Conservation (phyloP, 2,888 invertebrate genomes). For the Acleris literana region DNA sequence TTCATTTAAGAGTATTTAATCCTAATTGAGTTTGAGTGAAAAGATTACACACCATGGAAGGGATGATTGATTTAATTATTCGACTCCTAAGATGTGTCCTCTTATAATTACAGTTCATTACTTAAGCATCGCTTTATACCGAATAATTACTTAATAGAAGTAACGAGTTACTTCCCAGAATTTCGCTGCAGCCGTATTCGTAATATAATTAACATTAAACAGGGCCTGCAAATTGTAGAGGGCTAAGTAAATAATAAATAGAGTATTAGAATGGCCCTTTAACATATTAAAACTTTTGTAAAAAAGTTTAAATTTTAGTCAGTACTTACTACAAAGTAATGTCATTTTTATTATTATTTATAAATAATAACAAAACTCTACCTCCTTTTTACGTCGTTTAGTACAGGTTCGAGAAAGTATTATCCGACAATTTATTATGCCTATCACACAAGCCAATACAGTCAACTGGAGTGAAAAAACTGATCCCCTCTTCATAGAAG, state of each 20-base stretch:
- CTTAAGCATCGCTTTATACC: constrained; percentile 81
- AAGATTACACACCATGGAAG: constrained; percentile 78
- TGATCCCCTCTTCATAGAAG: too few relatives aligned
- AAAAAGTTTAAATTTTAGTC: too few relatives aligned
- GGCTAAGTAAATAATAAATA: constrained; percentile 64
- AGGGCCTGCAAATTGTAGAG: constrained; percentile 67
- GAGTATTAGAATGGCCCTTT: constrained; percentile 47
- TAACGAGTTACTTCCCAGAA: constrained; percentile 79
- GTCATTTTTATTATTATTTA: too few relatives aligned
- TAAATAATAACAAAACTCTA: too few relatives aligned
- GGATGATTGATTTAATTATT: constrained; percentile 83
- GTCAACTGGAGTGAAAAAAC: too few relatives aligned
- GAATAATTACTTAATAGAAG: constrained; percentile 83
- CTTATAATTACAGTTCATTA: constrained; percentile 82
- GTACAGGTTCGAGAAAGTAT: too few relatives aligned
- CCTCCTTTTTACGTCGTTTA: too few relatives aligned
- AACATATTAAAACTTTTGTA: neutral
- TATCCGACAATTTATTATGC: too few relatives aligned
- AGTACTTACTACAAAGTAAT: too few relatives aligned
- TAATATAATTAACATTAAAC: constrained; percentile 77
- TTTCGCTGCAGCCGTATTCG: constrained; percentile 57
- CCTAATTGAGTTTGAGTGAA: constrained; percentile 74
- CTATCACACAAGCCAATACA: too few relatives aligned
- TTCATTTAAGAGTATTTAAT: constrained; percentile 72
- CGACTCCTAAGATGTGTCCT: constrained; percentile 79